A percentile compares a stretch with the other conserved stretches of the same genome.
These are phyloP conservation scores for Crematogaster levior DNA, from an alignment of 2,888 invertebrate genomes.

Conservation along the genomic window DNA sequence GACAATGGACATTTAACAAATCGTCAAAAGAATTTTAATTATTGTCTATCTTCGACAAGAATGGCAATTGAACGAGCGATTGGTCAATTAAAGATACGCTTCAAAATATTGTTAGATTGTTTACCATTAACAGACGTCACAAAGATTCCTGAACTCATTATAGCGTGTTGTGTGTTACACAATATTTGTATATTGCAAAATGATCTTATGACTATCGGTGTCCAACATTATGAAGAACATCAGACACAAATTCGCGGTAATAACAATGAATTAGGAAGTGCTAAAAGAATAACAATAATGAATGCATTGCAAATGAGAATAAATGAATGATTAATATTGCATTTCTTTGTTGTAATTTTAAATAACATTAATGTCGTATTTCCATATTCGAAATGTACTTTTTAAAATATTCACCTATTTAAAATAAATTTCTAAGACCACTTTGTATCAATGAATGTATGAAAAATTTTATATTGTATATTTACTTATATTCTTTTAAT, in stretches of 20 bases:
- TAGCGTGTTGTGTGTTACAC: background rate
- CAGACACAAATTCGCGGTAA: background rate
- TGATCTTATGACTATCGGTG: background rate
- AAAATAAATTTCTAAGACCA: too few species aligned
- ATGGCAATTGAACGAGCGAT: background rate
- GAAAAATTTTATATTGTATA: too few species aligned
- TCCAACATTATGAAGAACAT: background rate
- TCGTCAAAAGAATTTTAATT: conserved; percentile 6
- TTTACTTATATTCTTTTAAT: background rate
- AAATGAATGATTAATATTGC: too few species aligned
- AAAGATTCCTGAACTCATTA: background rate
- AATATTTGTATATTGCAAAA: background rate
- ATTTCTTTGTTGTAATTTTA: too few species aligned
- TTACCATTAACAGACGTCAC: background rate
- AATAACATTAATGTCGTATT: too few species aligned
- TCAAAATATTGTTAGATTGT: background rate
- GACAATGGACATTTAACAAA: background rate
- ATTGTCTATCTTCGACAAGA: conserved; percentile 3
- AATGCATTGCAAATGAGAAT: background rate
- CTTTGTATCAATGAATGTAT: too few species aligned
- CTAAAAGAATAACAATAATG: conserved; percentile 2
- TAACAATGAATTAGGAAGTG: background rate
- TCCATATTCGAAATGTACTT: too few species aligned
- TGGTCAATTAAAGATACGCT: background rate
- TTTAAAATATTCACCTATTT: too few species aligned